Evolutionary conservation across 2,113 vertebrate genomes (phyloP).

Genomic region (Epinephelus moara): DNA sequence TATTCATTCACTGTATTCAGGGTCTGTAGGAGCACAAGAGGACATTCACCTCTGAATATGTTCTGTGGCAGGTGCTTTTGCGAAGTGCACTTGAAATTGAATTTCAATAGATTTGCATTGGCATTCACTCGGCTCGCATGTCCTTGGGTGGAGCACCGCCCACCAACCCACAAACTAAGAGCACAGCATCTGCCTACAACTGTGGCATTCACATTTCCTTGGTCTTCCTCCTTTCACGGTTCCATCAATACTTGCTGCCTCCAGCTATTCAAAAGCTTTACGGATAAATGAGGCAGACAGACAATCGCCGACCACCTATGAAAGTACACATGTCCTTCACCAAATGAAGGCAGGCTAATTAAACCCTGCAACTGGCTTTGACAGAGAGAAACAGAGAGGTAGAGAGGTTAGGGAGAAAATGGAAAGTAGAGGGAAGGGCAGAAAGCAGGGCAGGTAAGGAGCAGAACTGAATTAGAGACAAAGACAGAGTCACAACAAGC

Average conservation of each 20-base stretch:
- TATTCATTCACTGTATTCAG: conserved; percentile 69
- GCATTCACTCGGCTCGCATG: conserved; percentile 66
- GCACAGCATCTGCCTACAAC: conserved; percentile 61
- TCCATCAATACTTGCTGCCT: conserved; percentile 63
- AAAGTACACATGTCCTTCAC: conserved; percentile 69
- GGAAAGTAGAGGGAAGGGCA: conserved; percentile 27
- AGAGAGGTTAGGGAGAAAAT: conserved; percentile 25
- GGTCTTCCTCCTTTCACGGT: conserved; percentile 49
- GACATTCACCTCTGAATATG: conserved; percentile 65
- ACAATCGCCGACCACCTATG: conserved; percentile 57
- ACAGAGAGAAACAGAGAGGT: conserved; percentile 29
- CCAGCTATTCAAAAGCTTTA: conserved; percentile 63
- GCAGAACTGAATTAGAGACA: conserved; percentile 42
- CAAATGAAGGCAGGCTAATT: conserved; percentile 68
- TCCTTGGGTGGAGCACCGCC: conserved; percentile 71
- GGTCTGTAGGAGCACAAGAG: conserved; percentile 45
- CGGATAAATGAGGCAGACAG: conserved; percentile 52
- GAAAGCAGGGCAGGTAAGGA: conserved; percentile 43
- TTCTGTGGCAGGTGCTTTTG: conserved; percentile 71
- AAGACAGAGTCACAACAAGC: conserved; percentile 27
- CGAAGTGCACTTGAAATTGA: conserved; percentile 71
- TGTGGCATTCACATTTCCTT: conserved; percentile 64
- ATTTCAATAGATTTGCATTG: conserved; percentile 79
- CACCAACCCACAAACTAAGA: conserved; percentile 48
- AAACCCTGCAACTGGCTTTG: conserved; percentile 46